A percentile compares a stretch with the other conserved stretches of the same genome.
phyloP scores from a whole-genome alignment of 2,888 invertebrate genomes.

The Perithous albicinctus region DNA sequence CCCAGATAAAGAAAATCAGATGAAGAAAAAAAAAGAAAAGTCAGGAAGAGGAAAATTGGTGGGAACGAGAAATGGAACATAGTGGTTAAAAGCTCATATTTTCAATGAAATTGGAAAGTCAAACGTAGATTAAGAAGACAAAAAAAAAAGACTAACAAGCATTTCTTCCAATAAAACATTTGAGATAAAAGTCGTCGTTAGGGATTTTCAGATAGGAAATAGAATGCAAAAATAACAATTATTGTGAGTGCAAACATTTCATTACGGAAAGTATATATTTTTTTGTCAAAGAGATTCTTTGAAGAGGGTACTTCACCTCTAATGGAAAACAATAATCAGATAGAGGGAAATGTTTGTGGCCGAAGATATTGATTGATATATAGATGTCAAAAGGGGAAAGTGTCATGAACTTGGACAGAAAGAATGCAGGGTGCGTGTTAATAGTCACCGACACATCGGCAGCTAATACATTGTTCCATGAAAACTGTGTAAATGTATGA shows the following conservation, averaged over 20 bases:
- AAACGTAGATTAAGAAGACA: neutral
- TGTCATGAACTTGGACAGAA: neutral
- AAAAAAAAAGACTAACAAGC: neutral
- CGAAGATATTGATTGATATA: too few species aligned
- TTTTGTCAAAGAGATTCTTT: conserved; percentile 1
- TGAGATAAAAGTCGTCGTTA: too few species aligned
- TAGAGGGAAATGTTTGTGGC: too few species aligned
- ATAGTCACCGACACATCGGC: conserved; percentile 20
- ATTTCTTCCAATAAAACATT: too few species aligned
- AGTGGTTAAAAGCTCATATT: neutral
- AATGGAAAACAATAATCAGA: neutral
- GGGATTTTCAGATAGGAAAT: too few species aligned
- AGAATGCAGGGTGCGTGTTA: neutral
- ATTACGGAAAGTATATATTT: too few species aligned
- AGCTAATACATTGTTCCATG: neutral
- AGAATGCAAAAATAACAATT: neutral
- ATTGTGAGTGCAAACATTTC: neutral
- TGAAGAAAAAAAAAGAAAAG: neutral
- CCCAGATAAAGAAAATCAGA: neutral
- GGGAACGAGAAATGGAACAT: neutral
- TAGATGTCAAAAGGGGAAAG: neutral
- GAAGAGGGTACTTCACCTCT: neutral
- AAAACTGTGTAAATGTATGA: neutral
- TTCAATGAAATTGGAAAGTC: neutral
- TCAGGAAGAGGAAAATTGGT: neutral